A percentile compares a stretch with the other conserved stretches of the same genome.
phyloP scores from a whole-genome alignment of 2,888 invertebrate species.

The Patella depressa region DNA sequence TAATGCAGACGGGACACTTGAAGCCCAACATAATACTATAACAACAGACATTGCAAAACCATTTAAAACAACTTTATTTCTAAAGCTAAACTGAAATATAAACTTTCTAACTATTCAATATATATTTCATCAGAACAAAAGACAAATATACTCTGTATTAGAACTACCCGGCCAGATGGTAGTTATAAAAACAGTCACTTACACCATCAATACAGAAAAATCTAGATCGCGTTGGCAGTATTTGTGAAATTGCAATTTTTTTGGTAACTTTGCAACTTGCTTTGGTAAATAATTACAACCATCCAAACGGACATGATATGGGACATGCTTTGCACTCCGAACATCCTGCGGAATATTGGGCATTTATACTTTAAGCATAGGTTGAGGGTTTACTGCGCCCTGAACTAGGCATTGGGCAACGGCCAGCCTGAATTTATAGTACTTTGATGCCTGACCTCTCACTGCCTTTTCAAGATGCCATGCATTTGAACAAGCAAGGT shows the following conservation, averaged over 20 bases:
- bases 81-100: not conserved
- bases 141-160: not conserved
- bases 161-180: not conserved
- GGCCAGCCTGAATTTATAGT: not conserved
- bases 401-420: not conserved
- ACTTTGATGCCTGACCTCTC: not conserved
- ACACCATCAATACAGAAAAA: not conserved
- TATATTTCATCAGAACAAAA: not conserved
- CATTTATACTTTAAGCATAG: not conserved
- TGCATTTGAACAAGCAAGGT: conserved; percentile 22
- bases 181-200: not conserved
- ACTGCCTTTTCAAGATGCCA: conserved; percentile 14
- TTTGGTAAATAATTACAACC: not conserved
- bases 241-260: not conserved
- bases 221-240: not conserved
- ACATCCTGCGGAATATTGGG: not conserved
- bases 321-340: not conserved
- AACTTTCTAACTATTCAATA: not conserved
- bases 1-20: not conserved
- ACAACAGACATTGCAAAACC: not conserved
- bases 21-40: not conserved
- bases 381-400: not conserved
- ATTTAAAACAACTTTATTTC: not conserved
- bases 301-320: not conserved
- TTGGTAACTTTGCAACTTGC: not conserved